phyloP scores from a whole-genome alignment of 2,113 vertebrate genomes.

The Cnemophilus loriae region DNA sequence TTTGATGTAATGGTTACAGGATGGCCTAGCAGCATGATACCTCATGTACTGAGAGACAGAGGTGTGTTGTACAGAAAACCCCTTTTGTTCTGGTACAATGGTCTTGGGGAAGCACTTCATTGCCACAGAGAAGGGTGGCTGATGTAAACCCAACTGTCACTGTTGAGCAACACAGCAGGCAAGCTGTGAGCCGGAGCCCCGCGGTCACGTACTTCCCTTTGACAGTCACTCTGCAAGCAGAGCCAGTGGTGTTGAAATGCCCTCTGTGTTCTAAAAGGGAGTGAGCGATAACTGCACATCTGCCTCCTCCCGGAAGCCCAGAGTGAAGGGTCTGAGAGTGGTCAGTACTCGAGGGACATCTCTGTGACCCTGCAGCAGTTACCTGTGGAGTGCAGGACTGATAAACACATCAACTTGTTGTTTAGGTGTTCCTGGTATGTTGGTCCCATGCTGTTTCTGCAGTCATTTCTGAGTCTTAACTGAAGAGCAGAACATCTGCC shows the following conservation, averaged over 20 bases:
- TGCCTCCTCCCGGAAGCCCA: background rate
- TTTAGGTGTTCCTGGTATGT: background rate
- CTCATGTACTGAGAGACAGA: background rate
- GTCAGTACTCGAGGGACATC: background rate
- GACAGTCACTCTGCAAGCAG: conserved; percentile 31
- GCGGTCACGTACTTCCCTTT: conserved; percentile 45
- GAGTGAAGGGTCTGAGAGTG: background rate
- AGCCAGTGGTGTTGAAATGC: conserved; percentile 18
- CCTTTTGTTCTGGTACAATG: background rate
- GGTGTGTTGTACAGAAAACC: background rate
- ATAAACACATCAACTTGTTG: background rate
- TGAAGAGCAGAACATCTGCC: background rate
- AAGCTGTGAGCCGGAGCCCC: background rate
- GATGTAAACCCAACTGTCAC: conserved; percentile 62
- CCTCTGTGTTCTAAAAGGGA: background rate
- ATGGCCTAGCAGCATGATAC: background rate
- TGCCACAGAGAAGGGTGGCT: conserved; percentile 55
- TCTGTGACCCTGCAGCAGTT: background rate
- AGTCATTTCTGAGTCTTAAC: conserved; percentile 26
- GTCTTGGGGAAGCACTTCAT: background rate
- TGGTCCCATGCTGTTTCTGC: background rate
- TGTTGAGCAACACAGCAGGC: conserved; percentile 43
- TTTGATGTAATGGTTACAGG: background rate
- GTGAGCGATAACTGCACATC: background rate
- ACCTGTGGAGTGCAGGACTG: background rate